A percentile compares a stretch with the other conserved stretches of the same genome.
These are phyloP conservation scores for Limnephilus rhombicus DNA, from an alignment of 2,888 invertebrate species.

Conservation along the genomic window DNA sequence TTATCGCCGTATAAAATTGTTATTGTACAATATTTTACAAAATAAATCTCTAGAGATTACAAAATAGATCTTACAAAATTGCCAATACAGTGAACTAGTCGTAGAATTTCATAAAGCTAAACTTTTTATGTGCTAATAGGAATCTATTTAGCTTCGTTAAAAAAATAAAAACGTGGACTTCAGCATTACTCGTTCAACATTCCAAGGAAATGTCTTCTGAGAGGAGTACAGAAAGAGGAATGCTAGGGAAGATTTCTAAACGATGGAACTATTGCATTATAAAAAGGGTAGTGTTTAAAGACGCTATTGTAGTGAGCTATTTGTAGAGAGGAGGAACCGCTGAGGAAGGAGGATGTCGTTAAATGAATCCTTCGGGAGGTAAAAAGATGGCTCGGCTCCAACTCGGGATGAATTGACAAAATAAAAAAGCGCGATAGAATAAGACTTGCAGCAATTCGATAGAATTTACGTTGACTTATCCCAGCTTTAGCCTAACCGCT, in stretches of 20 bases:
- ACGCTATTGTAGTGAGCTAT: constrained; percentile 1
- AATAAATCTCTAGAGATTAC: too few relatives aligned
- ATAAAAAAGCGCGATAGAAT: background rate
- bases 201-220: background rate
- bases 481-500: too few relatives aligned
- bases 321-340: background rate
- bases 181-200: background rate
- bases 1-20: background rate
- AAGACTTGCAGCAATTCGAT: background rate
- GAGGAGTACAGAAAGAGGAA: background rate
- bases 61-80: background rate
- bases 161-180: background rate
- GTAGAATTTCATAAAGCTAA: background rate
- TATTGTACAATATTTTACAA: too few relatives aligned
- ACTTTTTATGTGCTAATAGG: background rate
- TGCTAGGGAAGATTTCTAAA: background rate
- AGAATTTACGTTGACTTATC: background rate
- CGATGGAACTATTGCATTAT: constrained; percentile 2
- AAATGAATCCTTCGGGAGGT: constrained; percentile 1
- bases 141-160: background rate
- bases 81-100: background rate
- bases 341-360: background rate
- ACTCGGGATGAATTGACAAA: constrained; percentile 4
- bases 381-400: background rate
- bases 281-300: constrained; percentile 21